A percentile compares a stretch with the other conserved stretches of the same genome.
Evolutionary conservation across 53 echinoderm and acorn worm genomes (phyloP).

Genomic region (Astropecten irregularis): DNA sequence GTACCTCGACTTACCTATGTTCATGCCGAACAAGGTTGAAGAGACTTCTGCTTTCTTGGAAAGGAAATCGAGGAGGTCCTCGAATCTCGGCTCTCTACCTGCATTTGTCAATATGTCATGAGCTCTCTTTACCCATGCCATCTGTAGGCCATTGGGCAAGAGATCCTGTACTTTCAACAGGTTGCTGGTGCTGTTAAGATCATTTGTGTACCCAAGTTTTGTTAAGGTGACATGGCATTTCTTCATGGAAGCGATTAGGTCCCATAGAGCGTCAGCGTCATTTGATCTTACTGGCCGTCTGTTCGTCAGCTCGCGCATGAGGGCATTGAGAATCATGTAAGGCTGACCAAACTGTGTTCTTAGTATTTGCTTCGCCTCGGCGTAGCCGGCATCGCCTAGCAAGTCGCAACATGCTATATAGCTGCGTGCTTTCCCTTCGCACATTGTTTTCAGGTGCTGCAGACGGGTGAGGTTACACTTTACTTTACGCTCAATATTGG

Average conservation of each 20-base stretch:
- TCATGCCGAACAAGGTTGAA: conserved; percentile 57
- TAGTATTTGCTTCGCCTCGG: conserved; percentile 47
- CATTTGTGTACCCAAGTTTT: conserved; percentile 37
- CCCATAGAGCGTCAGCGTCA: conserved; percentile 53
- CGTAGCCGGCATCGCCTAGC: conserved; percentile 55
- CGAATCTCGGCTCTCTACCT: conserved; percentile 41
- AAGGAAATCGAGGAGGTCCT: conserved; percentile 36
- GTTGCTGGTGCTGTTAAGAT: conserved; percentile 41
- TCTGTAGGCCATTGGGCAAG: conserved; percentile 38
- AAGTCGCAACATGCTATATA: conserved; percentile 65
- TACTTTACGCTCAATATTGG: conserved; percentile 53
- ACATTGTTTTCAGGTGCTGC: conserved; percentile 56
- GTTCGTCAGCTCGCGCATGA: conserved; percentile 52
- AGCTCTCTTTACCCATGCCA: conserved; percentile 53
- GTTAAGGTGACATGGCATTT: conserved; percentile 48
- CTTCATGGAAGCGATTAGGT: conserved; percentile 46
- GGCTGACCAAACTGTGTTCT: conserved; percentile 57
- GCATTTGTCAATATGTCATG: conserved; percentile 39
- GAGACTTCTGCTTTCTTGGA: conserved; percentile 41
- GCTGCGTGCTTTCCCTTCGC: conserved; percentile 62
- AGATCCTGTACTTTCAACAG: conserved; percentile 48
- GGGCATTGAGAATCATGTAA: conserved; percentile 50
- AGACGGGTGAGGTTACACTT: conserved; percentile 39
- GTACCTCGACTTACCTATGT: conserved; percentile 32
- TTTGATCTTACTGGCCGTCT: conserved; percentile 44